Conservation (phyloP, 2,113 vertebrate genomes). For the Salminus brasiliensis region DNA sequence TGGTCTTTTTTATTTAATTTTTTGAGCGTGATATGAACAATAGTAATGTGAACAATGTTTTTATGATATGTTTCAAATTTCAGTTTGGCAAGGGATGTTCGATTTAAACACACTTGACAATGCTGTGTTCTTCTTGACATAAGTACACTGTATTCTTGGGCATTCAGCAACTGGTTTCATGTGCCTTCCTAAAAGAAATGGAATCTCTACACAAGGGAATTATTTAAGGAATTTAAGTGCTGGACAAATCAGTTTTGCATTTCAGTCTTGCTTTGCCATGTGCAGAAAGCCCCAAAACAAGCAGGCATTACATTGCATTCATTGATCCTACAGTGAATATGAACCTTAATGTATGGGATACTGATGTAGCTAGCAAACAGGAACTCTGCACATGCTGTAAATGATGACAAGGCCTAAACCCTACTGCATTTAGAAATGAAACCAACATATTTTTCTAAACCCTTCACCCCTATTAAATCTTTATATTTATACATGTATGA, state of each 20-base stretch:
- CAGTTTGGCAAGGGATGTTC: conserved; percentile 22
- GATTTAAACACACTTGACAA: conserved; percentile 17
- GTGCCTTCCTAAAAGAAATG: conserved; percentile 34
- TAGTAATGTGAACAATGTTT: conserved; percentile 55
- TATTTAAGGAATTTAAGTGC: conserved; percentile 26
- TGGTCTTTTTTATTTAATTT: conserved; percentile 55
- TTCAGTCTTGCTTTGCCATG: conserved; percentile 15
- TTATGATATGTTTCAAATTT: conserved; percentile 47
- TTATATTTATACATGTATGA: conserved; percentile 59
- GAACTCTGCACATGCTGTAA: conserved; percentile 28
- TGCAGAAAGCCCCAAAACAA: conserved; percentile 14
- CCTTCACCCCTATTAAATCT: conserved; percentile 56
- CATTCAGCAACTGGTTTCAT: conserved; percentile 18
- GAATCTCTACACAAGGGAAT: conserved; percentile 32
- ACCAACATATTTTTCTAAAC: conserved; percentile 56
- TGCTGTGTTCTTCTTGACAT: neutral
- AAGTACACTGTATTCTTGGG: conserved; percentile 6
- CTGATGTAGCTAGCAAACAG: neutral
- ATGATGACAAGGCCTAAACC: conserved; percentile 20
- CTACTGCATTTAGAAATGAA: conserved; percentile 39
- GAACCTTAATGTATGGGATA: conserved; percentile 19
- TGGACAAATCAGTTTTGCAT: neutral
- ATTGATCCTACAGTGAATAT: conserved; percentile 27
- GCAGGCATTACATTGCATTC: conserved; percentile 10
- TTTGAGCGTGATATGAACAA: conserved; percentile 53